Conservation (phyloP, 2,113 vertebrate genomes). For the Ammodytes dubius region DNA sequence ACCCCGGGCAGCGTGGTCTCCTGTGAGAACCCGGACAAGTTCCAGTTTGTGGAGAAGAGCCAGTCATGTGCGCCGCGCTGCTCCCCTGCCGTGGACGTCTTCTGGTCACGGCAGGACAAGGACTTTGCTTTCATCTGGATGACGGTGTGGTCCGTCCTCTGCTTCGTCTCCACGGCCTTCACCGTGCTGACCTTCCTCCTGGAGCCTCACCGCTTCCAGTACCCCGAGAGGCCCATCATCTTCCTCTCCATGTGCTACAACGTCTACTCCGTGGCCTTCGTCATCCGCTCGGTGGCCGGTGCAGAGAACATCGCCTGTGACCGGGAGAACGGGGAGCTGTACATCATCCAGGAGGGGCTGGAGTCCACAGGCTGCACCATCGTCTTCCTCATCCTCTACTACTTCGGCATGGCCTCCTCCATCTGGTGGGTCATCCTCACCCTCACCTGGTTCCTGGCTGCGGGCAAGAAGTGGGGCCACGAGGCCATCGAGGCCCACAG, state of each 20-base stretch:
- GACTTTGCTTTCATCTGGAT: conserved; percentile 98
- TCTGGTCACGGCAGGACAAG: conserved; percentile 96
- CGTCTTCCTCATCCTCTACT: conserved; percentile 97
- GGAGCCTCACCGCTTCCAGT: conserved; percentile 97
- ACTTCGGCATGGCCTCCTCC: conserved; percentile 98
- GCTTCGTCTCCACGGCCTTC: conserved; percentile 96
- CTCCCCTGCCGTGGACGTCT: conserved; percentile 92
- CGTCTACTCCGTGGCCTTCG: conserved; percentile 96
- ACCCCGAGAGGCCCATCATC: conserved; percentile 97
- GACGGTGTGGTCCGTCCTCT: conserved; percentile 96
- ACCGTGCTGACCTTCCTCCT: conserved; percentile 97
- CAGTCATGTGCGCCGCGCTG: conserved; percentile 93
- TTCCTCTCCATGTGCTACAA: conserved; percentile 99
- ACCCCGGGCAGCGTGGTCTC: conserved; percentile 76
- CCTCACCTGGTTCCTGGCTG: conserved; percentile 97
- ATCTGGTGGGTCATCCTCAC: conserved; percentile 99
- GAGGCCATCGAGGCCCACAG: conserved; percentile 98
- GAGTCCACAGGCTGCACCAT: conserved; percentile 97
- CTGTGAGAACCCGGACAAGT: conserved; percentile 95
- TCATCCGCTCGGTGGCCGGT: conserved; percentile 94
- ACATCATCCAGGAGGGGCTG: conserved; percentile 96
- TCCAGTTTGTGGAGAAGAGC: conserved; percentile 95
- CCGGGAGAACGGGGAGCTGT: conserved; percentile 92
- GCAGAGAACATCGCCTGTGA: conserved; percentile 96
- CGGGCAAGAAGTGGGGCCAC: conserved; percentile 98